Evolutionary conservation across 2,113 vertebrate genomes (phyloP).

Genomic region (Paracanthobrama guichenoti): DNA sequence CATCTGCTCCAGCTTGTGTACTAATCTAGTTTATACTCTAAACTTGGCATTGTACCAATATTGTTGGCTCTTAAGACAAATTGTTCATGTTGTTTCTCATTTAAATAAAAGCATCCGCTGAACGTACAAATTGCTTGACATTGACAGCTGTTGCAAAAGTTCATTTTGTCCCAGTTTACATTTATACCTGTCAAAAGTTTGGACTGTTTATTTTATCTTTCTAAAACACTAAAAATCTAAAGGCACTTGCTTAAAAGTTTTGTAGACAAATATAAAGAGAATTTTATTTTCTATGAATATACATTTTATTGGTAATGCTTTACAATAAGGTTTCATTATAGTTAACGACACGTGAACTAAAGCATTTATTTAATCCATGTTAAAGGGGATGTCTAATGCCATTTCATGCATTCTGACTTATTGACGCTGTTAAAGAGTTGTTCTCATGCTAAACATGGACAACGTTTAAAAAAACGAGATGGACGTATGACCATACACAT

Average conservation of each 20-base stretch:
- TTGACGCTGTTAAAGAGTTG: too few relatives aligned
- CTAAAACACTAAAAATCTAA: not conserved
- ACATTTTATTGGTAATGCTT: not conserved
- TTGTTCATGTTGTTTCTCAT: not conserved
- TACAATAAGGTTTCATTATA: too few relatives aligned
- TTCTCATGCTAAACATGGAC: too few relatives aligned
- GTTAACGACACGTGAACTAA: too few relatives aligned
- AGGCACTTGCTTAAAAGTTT: not conserved
- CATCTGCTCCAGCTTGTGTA: not conserved
- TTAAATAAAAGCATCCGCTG: not conserved
- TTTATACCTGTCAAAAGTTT: too few relatives aligned
- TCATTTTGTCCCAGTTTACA: not conserved
- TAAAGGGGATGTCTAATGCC: too few relatives aligned
- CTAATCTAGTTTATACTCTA: not conserved
- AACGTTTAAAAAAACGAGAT: too few relatives aligned
- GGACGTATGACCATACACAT: too few relatives aligned
- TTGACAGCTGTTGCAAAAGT: not conserved
- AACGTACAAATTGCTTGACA: not conserved
- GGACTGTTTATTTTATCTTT: not conserved
- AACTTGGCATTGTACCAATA: not conserved
- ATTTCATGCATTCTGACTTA: too few relatives aligned
- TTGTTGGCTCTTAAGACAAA: slow-evolving; percentile 17
- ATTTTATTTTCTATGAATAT: not conserved
- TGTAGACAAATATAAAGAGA: not conserved
- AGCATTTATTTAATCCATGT: too few relatives aligned